Evolutionary conservation across 2,888 invertebrate species (phyloP), one percentile per base, ranked within the genome.

Genomic region (Synergus japonicus): DNA sequence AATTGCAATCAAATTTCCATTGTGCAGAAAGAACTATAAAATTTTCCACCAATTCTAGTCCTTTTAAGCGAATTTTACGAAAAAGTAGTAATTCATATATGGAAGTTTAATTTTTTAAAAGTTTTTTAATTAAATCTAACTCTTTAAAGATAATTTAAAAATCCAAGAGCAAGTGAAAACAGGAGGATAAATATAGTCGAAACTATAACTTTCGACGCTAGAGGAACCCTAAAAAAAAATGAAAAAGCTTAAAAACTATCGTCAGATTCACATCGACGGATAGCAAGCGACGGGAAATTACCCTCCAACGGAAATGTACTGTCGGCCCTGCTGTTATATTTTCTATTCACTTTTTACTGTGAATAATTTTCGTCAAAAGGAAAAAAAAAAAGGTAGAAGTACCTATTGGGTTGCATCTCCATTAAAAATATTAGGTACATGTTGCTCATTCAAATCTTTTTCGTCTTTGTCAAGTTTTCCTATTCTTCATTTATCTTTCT

Each of bases 241-340:
- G 8, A 1, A 8, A 37, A 69, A 69, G 29, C 29, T 69, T 49
- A 69, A 49, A 69, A 69, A 22, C 69, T 15, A 18, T 7, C 15
- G 29, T 29, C 22, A 49, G 15, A 29, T 29, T 69, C 69, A 4
- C 49, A 69, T 69, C 69, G 69, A 49, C 69, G 29, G 5, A 69
- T 69, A 22, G n/a, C 18, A 66, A 22, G 67, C 22, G 46, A 67
- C 18, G 67, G 44, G 15, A 69, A 46, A 69, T 69, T 69, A 69
- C 46, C 46, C 49, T 69, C 49, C 29, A 37, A 15, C 46, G 29
- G 46, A 69, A 69, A 46, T 46, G 46, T 69, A 8, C 29, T 69
- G 22, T 69, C 15, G 15, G 29, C 69, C 46, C 44, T 13, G 0
- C 49, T 69, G 46, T 69, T 69, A 69, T 69, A 69, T 29, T 69